Percentiles rank a stretch among this genome's conserved stretches.
These are phyloP conservation scores for Hyles lineata DNA, from an alignment of 2,888 invertebrate species.

Conservation along the genomic window DNA sequence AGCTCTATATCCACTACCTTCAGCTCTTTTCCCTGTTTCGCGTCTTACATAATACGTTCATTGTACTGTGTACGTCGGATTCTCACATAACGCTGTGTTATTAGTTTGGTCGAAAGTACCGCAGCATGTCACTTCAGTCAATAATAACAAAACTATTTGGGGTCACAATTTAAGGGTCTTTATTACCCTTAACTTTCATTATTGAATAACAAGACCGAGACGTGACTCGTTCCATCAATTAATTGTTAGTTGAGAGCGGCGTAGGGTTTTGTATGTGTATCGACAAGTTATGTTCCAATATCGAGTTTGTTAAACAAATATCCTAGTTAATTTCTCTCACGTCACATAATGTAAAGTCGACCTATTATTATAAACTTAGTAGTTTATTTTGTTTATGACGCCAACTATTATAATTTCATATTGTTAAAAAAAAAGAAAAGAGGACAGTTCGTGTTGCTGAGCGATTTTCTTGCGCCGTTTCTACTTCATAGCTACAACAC, in stretches of 20 bases:
- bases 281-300: conserved; percentile 16
- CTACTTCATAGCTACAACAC: too few species aligned
- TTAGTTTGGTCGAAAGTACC: not conserved
- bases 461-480: too few species aligned
- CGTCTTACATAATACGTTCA: not conserved
- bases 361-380: too few species aligned
- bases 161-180: conserved; percentile 18
- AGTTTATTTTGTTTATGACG: too few species aligned
- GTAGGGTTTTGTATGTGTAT: conserved; percentile 7
- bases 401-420: too few species aligned
- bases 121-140: not conserved
- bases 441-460: too few species aligned
- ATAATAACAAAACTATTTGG: conserved; percentile 23
- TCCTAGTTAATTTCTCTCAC: not conserved
- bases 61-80: not conserved
- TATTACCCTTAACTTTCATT: conserved; percentile 26
- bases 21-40: not conserved
- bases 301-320: not conserved
- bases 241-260: conserved; percentile 20
- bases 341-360: too few species aligned
- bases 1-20: not conserved
- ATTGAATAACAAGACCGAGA: conserved; percentile 26
- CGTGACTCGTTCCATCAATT: conserved; percentile 28
- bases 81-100: not conserved
- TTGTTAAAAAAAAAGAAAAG: too few species aligned